phyloP scores from a whole-genome alignment of 2,797 vertebrate genomes.

The Hafferia zeledoni region DNA sequence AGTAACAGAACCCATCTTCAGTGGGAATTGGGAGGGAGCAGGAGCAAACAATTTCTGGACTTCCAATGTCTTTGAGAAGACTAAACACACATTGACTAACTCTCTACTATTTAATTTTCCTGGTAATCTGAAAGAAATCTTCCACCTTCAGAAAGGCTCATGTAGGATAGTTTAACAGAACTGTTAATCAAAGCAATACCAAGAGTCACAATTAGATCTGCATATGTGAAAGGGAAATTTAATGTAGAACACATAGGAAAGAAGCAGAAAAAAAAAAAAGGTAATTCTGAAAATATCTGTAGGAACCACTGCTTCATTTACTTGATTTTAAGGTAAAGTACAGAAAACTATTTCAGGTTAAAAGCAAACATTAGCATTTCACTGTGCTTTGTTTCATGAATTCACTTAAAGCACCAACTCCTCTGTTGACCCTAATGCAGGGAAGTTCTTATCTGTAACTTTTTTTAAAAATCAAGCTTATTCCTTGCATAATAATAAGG shows the following conservation, averaged over 20 bases:
- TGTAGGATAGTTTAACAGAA: not conserved
- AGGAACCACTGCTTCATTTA: not conserved
- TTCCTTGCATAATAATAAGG: not conserved
- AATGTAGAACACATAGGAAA: not conserved
- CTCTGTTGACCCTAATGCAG: not conserved
- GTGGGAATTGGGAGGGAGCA: fast-evolving
- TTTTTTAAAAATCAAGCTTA: not conserved
- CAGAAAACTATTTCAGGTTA: not conserved
- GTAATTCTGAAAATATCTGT: not conserved
- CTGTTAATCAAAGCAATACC: not conserved
- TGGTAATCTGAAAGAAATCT: not conserved
- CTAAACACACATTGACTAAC: not conserved
- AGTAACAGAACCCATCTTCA: not conserved
- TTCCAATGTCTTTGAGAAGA: not conserved
- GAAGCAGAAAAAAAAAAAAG: not conserved
- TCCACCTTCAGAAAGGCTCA: not conserved
- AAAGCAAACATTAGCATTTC: not conserved
- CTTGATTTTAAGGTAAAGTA: not conserved
- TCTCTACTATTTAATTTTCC: not conserved
- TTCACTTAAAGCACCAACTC: not conserved
- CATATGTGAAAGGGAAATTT: fast-evolving
- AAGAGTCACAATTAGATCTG: not conserved
- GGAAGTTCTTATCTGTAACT: not conserved
- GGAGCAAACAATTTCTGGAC: not conserved
- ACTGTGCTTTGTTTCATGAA: not conserved